A percentile compares a stretch with the other conserved stretches of the same genome.
Evolutionary conservation across 2,797 vertebrate genomes (phyloP).

Genomic region (Psittacula derbiana): DNA sequence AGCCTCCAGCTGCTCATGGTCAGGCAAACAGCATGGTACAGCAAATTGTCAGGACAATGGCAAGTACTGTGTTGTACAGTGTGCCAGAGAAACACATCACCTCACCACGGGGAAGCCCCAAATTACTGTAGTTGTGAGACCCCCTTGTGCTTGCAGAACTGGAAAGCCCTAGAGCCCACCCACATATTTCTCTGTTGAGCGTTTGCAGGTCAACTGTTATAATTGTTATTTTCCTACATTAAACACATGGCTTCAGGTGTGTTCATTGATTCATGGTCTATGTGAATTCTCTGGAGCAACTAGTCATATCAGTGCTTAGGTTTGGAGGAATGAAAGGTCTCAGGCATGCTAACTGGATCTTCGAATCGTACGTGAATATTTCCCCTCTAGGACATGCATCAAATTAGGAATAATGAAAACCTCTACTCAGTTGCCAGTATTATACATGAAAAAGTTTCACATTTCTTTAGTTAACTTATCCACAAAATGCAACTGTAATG

Average conservation of each 20-base stretch:
- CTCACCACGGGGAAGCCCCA: neutral
- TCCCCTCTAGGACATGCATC: neutral
- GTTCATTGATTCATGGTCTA: neutral
- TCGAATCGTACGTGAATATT: rapidly evolving
- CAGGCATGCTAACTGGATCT: neutral
- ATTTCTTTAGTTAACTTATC: neutral
- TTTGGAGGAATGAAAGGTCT: neutral
- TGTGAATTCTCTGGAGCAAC: neutral
- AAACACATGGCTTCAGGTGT: neutral
- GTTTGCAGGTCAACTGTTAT: neutral
- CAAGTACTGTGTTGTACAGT: neutral
- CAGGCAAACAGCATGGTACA: neutral
- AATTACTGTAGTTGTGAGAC: neutral
- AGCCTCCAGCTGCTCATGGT: neutral
- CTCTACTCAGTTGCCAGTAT: neutral
- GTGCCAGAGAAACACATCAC: rapidly evolving
- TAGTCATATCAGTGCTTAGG: rapidly evolving
- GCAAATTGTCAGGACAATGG: neutral
- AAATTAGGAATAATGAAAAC: neutral
- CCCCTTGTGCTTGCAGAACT: neutral
- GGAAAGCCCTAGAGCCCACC: neutral
- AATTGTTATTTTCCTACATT: neutral
- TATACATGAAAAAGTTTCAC: neutral
- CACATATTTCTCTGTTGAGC: neutral
- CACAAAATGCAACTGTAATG: neutral